phyloP scores from a whole-genome alignment of 2,113 vertebrate species.

The Puntigrus tetrazona region DNA sequence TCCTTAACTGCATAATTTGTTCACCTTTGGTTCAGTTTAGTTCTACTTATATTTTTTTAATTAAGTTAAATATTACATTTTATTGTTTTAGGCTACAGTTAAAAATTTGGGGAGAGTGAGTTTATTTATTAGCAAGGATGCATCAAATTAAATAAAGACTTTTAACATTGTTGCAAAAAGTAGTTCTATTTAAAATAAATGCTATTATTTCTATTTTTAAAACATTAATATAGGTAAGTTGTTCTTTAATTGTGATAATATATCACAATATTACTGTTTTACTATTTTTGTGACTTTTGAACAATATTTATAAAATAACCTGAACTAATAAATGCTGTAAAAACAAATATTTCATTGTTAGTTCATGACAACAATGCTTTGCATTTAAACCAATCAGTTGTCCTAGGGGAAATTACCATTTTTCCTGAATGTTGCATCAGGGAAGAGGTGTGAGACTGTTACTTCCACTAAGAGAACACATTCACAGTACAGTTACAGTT shows the following conservation, averaged over 20 bases:
- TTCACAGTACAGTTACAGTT: background rate
- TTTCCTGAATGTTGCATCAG: background rate
- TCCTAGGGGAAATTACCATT: background rate
- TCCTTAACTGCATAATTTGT: background rate
- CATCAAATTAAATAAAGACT: too few relatives aligned
- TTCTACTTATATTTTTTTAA: background rate
- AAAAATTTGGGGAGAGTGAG: too few relatives aligned
- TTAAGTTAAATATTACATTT: background rate
- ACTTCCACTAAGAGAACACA: background rate
- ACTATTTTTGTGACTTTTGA: background rate
- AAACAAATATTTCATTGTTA: background rate
- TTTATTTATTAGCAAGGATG: too few relatives aligned
- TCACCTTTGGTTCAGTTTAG: background rate
- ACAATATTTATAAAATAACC: background rate
- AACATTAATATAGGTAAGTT: background rate
- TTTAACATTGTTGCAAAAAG: too few relatives aligned
- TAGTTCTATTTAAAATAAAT: too few relatives aligned
- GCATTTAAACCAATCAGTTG: background rate
- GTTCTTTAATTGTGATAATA: background rate
- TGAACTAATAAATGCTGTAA: background rate
- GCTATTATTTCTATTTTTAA: background rate
- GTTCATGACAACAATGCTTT: background rate
- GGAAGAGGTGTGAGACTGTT: background rate
- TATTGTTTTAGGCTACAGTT: too few relatives aligned
- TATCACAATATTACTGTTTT: background rate